Base-by-base conservation (phyloP, 1,140 invertebrate genomes). In the Drosophila azteca region DNA sequence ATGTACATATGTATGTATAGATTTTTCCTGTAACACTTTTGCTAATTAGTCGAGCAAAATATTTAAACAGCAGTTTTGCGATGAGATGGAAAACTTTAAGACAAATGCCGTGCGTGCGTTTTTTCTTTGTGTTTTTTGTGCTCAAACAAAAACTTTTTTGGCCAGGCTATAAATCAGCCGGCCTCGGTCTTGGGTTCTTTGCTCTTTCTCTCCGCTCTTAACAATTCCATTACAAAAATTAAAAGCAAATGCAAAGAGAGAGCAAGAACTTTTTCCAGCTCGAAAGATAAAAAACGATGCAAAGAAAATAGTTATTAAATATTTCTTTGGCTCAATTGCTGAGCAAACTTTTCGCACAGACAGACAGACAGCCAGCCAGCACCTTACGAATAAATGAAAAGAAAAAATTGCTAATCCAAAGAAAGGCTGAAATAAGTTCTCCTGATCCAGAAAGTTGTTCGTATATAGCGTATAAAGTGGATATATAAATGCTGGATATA, bases 181-280 rank as follows among this genome's bases (percentile, higher is more conserved):
- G 24, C 24, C 43, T 43, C 15, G 22, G 11, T 9, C 9, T 20
- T 11, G 5, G n/a, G 13, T 13, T 17, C 6, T 41, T 15, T 31
- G n/a, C 45, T 29, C 29, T 51, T 51, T 52, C 24, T 11, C 6
- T 63, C 26, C 43, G 50, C 62, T 53, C 66, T 80, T 65, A 82
- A 82, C 67, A 88, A 88, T 76, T 82, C 82, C 83, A 87, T 88
- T 88, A 82, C 63, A 88, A 61, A 73, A 77, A 87, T 87, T 77
- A 87, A 88, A 88, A 83, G 74, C 55, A 82, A 68, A 62, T 68
- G 72, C 72, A 70, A 83, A 83, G 61, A 39, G 9, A 11, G 9
- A 35, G 9, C 2, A 8, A 31, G 50, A 75, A 85, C 55, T 78
- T 83, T 79, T 53, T 44, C 26, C 20, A 74, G 49, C 46, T 35